Base-by-base conservation (phyloP, 2,888 invertebrate genomes). In the Cyclophora albipunctata region DNA sequence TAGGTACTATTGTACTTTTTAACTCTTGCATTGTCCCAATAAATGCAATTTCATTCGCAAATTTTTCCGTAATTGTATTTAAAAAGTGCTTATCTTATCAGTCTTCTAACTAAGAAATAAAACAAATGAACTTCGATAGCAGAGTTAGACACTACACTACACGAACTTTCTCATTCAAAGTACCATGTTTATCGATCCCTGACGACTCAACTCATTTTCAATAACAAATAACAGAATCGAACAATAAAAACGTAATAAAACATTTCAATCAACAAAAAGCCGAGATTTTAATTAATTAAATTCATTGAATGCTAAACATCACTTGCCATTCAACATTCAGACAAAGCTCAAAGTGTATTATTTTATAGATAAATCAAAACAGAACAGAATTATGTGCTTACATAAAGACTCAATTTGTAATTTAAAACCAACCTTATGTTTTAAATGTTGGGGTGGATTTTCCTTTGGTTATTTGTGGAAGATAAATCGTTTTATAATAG, bases 291-390 rank as follows among this genome's bases (percentile, higher is more conserved):
- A 85, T 86, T 80, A 84, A 85, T 84, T 81, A 84, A 83, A 78
- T 85, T 83, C 74, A 79, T 78, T 82, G 73, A 80, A 78, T 71
- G 74, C 76, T 77, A 73, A 85, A 84, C 86, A 84, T 80, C 84
- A 79, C 80, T 84, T 82, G 77, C 79, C 78, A 80, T 77, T 75
- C 80, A 83, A 79, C 81, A 79, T 69, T 76, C 84, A 79, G 80
- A 86, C 87, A 87, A 87, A 84, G 84, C 80, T 73, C 80, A 84
- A 85, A 86, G 84, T 85, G 84, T 86, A 87, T 88, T 87, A 88
- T 87, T 86, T 86, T 81, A 86, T 86, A 81, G 80, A 82, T 81
- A 83, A 84, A 80, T 79, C 80, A 68, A 78, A 78, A 79, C 74
- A 70, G 62, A 67, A 69, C 67, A 57, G 62, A 63, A 64, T 71